These are phyloP conservation scores for Cyphomyrus discorhynchus DNA, from an alignment of 2,113 vertebrate species.

Conservation along the genomic window DNA sequence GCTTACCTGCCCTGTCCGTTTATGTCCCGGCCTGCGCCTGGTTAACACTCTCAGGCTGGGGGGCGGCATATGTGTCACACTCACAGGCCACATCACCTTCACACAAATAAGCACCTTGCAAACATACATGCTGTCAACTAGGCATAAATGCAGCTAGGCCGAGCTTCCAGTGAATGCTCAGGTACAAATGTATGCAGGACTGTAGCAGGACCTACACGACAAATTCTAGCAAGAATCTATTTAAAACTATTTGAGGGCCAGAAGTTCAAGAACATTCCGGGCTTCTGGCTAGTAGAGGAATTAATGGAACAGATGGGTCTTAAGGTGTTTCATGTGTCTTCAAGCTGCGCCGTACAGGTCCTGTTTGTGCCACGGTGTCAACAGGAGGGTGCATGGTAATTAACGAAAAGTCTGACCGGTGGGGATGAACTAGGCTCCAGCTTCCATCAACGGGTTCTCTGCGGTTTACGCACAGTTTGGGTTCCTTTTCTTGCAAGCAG, in stretches of 20 bases:
- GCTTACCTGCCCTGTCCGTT: conserved; percentile 43
- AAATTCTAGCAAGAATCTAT: not conserved
- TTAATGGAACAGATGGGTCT: not conserved
- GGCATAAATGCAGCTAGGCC: not conserved
- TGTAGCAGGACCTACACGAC: not conserved
- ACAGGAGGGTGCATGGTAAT: not conserved
- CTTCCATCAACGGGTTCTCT: not conserved
- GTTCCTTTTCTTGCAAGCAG: not conserved
- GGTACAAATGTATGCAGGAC: not conserved
- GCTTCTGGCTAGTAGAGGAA: not conserved
- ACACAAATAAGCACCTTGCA: not conserved
- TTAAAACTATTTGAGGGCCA: not conserved
- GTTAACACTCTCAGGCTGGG: not conserved
- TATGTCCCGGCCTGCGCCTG: conserved; percentile 25
- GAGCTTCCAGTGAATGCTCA: not conserved
- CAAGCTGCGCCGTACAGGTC: not conserved
- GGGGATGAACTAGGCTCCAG: not conserved
- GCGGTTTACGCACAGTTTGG: not conserved
- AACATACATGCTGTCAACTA: not conserved
- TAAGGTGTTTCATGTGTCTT: not conserved
- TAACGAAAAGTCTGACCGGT: not conserved
- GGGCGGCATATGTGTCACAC: not conserved
- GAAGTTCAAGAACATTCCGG: not conserved
- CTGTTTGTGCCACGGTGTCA: not conserved
- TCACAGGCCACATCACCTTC: not conserved